Evolutionary conservation across 2,888 invertebrate species (phyloP), one percentile per base, ranked within the genome.

Genomic region (Drosophila setosimentum): DNA sequence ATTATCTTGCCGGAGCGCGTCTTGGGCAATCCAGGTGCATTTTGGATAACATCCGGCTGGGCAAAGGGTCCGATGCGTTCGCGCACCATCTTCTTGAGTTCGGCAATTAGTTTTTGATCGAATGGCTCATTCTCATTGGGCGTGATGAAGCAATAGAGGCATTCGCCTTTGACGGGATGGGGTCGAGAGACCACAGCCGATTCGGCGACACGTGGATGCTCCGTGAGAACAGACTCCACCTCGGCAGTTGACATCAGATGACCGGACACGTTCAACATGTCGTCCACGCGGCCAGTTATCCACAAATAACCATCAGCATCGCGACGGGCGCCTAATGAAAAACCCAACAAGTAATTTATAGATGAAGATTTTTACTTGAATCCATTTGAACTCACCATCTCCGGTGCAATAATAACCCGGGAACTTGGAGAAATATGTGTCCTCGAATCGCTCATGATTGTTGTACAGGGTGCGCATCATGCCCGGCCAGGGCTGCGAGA

Each of bases 1-100:
- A 99, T 99, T 73, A 99, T 99, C 94, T 99, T 99, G 2, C 99
- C 99, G 0, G 99, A 99, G 55, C 99, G 95, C 0, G 99, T 99
- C 94, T 99, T 99, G 0, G 99, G 99, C 76, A 99, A 94, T 0
- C 96, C 97, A 0, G 98, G 98, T 0, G 99, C 99, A 92, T 97
- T 95, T 83, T 99, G 99, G 68, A 99, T 96, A 42, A 96, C 95
- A 92, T 99, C 99, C 0, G 99, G 99, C 87, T 97, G 96, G 0
- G 99, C 99, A 93, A 99, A 99, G 0, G 99, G 97, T 50, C 99
- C 99, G 85, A 99, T 99, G 88, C 97, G 96, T 82, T 96, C 95
- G 54, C 99, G 95, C 1, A 99, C 98, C 94, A 95, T 93, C 80
- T 95, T 95, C 92, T 96, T 97, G 21, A 98, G 93, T 80, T 96